Conservation (phyloP, 2,113 vertebrate species). For the Cyrtonyx montezumae region DNA sequence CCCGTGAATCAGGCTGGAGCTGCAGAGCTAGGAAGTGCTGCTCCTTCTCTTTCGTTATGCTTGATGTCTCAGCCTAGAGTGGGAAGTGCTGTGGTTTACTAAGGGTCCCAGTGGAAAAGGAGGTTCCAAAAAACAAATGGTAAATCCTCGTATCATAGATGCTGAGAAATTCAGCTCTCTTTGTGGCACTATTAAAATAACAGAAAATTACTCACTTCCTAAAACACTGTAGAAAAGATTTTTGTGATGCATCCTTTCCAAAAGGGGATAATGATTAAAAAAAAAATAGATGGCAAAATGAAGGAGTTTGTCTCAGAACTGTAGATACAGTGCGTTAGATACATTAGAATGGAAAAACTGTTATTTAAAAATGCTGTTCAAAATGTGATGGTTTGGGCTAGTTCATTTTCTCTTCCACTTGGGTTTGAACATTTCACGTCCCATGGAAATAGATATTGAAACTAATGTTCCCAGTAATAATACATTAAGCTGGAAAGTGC, state of each 20-base stretch:
- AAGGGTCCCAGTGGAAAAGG: not conserved
- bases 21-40: slow-evolving; percentile 16
- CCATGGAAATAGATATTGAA: slow-evolving; percentile 14
- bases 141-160: not conserved
- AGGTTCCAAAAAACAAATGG: not conserved
- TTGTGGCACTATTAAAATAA: not conserved
- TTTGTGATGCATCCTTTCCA: not conserved
- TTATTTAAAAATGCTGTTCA: not conserved
- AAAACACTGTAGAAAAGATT: not conserved
- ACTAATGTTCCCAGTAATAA: slow-evolving; percentile 11
- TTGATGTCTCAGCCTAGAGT: not conserved
- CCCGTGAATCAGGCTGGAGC: slow-evolving; percentile 40
- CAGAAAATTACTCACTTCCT: not conserved
- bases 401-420: slow-evolving; percentile 8
- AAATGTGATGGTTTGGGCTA: not conserved
- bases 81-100: not conserved
- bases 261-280: not conserved
- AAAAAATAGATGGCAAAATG: not conserved
- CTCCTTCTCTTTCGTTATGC: not conserved
- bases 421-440: slow-evolving; percentile 7
- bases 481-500: slow-evolving; percentile 18
- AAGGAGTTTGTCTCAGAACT: not conserved
- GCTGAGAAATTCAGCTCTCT: not conserved
- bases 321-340: not conserved
- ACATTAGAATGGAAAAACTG: not conserved